A percentile compares a stretch with the other conserved stretches of the same genome.
These are phyloP conservation scores for Pterocles gutturalis DNA, from an alignment of 2,113 vertebrate species.

Conservation along the genomic window DNA sequence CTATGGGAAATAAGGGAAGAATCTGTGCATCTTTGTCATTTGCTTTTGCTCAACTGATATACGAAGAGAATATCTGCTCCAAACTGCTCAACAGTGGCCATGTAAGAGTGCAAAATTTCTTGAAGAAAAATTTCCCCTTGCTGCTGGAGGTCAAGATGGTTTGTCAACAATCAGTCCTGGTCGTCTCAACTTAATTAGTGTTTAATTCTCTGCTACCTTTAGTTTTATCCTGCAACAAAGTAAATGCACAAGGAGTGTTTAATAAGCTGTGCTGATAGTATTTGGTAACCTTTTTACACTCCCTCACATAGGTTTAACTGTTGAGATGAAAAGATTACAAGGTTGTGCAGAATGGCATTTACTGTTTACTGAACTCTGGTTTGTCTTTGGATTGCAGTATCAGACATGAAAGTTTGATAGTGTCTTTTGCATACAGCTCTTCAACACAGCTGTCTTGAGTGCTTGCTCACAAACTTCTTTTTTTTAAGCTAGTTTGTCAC, in stretches of 20 bases:
- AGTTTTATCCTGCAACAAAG: background rate
- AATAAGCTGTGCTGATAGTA: background rate
- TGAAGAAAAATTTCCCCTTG: background rate
- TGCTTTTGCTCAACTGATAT: background rate
- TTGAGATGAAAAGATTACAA: constrained; percentile 32
- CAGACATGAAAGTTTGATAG: background rate
- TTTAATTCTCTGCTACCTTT: background rate
- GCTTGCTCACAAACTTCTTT: background rate
- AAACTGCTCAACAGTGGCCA: background rate
- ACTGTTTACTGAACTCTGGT: constrained; percentile 1
- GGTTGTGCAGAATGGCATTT: background rate
- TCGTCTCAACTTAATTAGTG: rapidly evolving
- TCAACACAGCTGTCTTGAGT: background rate
- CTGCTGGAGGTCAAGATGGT: background rate
- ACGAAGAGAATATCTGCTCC: background rate
- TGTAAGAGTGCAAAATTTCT: background rate
- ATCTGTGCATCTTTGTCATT: background rate
- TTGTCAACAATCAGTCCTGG: background rate
- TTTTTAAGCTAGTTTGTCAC: background rate
- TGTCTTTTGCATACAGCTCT: background rate
- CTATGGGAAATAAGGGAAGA: background rate
- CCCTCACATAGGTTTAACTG: background rate
- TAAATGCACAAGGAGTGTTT: background rate
- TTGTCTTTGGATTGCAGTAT: background rate
- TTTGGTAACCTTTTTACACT: constrained; percentile 28